Conservation (phyloP, 1,140 invertebrate genomes). For the Ephestia elutella region DNA sequence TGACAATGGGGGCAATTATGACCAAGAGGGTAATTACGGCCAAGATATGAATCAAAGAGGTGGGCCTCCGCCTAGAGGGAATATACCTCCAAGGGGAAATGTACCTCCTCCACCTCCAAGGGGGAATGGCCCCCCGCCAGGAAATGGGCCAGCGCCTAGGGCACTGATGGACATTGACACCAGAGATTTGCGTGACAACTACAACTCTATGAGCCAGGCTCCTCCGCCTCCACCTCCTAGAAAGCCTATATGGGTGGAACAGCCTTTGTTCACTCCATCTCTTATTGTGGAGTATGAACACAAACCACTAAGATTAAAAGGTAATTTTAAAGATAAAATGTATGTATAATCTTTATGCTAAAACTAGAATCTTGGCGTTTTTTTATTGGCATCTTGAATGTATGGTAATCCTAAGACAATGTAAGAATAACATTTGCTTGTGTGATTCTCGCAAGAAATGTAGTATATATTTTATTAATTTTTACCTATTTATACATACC, state of each 20-base stretch:
- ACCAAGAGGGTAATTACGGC: neutral
- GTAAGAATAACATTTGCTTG: no score
- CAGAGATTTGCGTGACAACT: conserved; percentile 17
- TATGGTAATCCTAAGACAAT: no score
- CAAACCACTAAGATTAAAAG: conserved; percentile 71
- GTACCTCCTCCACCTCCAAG: neutral
- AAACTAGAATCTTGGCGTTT: no score
- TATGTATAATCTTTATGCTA: no score
- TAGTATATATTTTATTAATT: no score
- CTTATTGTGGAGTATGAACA: conserved; percentile 85
- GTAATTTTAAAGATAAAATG: conserved; percentile 34
- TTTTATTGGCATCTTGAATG: no score
- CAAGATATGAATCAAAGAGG: neutral
- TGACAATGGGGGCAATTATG: neutral
- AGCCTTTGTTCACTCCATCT: conserved; percentile 68
- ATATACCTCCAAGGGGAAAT: neutral
- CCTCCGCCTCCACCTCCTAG: conserved; percentile 26
- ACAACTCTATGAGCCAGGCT: conserved; percentile 15
- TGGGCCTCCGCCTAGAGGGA: neutral
- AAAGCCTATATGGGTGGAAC: conserved; percentile 52
- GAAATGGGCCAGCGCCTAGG: conserved; percentile 9
- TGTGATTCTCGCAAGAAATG: no score
- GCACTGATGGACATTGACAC: conserved; percentile 16
- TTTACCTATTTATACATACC: no score
- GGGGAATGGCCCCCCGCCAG: conserved; percentile 11